Conservation (phyloP, 2,888 invertebrate species). For the Ferrisia virgata region DNA sequence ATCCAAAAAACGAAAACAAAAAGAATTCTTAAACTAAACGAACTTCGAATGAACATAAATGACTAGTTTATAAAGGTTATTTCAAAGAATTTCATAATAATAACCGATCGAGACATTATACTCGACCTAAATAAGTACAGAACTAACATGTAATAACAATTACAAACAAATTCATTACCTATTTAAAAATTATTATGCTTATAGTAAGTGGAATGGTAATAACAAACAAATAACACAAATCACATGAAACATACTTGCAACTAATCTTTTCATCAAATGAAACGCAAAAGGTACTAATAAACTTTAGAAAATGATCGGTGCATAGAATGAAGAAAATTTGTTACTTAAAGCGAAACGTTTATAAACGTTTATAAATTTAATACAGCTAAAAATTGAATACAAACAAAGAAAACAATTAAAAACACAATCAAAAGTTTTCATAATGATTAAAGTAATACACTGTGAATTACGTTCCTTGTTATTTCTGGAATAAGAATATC, state of each 20-base stretch:
- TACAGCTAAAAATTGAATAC: too few relatives aligned
- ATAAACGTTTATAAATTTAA: too few relatives aligned
- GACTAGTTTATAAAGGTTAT: constrained; percentile 7
- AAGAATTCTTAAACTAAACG: not conserved
- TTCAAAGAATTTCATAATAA: not conserved
- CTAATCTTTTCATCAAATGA: not conserved
- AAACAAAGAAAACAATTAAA: too few relatives aligned
- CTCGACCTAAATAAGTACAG: not conserved
- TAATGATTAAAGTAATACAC: too few relatives aligned
- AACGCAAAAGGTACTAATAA: too few relatives aligned
- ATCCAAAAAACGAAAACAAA: not conserved
- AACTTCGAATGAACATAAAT: constrained; percentile 14
- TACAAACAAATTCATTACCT: not conserved
- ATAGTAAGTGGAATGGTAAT: not conserved
- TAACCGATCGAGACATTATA: not conserved
- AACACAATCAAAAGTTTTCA: too few relatives aligned
- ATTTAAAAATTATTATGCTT: not conserved
- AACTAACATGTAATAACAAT: not conserved
- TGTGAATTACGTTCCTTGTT: too few relatives aligned
- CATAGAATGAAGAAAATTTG: not conserved
- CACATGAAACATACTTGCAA: not conserved
- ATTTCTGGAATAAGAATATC: not conserved
- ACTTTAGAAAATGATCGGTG: not conserved
- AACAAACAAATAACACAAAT: not conserved
- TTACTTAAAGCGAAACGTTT: not conserved